A percentile compares a stretch with the other conserved stretches of the same genome.
These are phyloP conservation scores for Macrosteles quadrilineatus DNA, from an alignment of 1,140 invertebrate genomes.

Conservation along the genomic window DNA sequence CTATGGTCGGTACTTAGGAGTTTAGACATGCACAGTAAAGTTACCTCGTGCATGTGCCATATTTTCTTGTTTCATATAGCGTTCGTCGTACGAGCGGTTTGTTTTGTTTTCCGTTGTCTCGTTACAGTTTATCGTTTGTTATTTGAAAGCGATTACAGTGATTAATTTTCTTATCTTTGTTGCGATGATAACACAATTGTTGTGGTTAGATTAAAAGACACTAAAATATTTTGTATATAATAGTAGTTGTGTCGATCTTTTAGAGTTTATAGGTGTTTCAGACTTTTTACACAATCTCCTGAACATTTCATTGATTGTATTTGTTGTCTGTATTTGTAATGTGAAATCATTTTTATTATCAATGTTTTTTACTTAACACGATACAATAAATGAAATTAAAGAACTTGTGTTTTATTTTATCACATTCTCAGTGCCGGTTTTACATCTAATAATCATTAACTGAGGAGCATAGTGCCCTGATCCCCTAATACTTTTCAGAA, in stretches of 20 bases:
- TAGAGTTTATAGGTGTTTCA: slow-evolving; percentile 27
- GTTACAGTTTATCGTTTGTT: slow-evolving; percentile 22
- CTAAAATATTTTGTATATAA: slow-evolving; percentile 22
- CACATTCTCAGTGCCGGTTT: too few relatives aligned
- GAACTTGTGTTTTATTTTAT: neutral
- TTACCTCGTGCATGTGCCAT: slow-evolving; percentile 19
- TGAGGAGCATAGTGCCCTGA: too few relatives aligned
- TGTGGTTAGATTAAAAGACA: slow-evolving; percentile 24
- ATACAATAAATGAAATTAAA: slow-evolving; percentile 25
- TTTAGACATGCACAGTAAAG: slow-evolving; percentile 19
- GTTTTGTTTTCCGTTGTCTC: slow-evolving; percentile 3
- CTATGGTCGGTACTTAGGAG: slow-evolving; percentile 24
- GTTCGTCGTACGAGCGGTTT: slow-evolving; percentile 6
- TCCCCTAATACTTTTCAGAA: too few relatives aligned
- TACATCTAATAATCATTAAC: too few relatives aligned
- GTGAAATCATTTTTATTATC: slow-evolving; percentile 27
- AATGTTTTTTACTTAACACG: slow-evolving; percentile 26
- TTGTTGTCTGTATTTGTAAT: slow-evolving; percentile 26
- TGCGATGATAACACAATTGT: slow-evolving; percentile 13
- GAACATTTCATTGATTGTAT: slow-evolving; percentile 22
- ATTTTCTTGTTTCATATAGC: slow-evolving; percentile 11
- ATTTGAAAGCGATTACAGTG: slow-evolving; percentile 10
- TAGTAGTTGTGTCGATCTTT: slow-evolving; percentile 18
- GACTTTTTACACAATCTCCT: slow-evolving; percentile 24
- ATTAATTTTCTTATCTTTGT: slow-evolving; percentile 12